These are phyloP conservation scores for Pecten maximus DNA, from an alignment of 2,888 invertebrate genomes.

Conservation along the genomic window DNA sequence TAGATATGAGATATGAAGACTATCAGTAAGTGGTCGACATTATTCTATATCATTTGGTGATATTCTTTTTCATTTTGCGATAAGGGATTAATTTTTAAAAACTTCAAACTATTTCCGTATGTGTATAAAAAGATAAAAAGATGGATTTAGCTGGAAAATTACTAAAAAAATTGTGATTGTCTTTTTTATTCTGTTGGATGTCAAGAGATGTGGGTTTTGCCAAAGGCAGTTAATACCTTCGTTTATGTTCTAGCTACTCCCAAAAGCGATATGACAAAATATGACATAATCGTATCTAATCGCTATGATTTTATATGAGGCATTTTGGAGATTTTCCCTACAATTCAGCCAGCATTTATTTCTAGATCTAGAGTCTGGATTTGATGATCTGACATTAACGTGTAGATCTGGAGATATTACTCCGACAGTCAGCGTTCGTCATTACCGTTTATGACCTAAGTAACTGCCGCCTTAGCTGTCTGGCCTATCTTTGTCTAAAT, in stretches of 20 bases:
- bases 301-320: not conserved
- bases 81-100: too few relatives aligned
- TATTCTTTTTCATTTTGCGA: too few relatives aligned
- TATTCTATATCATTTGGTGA: too few relatives aligned
- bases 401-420: not conserved
- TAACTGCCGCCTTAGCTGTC: slow-evolving; percentile 23
- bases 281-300: not conserved
- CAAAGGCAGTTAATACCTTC: too few relatives aligned
- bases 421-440: not conserved
- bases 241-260: not conserved
- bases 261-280: not conserved
- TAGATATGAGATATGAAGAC: too few relatives aligned
- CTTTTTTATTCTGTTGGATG: too few relatives aligned
- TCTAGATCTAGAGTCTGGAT: not conserved
- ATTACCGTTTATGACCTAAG: not conserved
- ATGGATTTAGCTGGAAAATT: too few relatives aligned
- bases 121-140: too few relatives aligned
- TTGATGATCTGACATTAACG: not conserved
- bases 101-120: too few relatives aligned
- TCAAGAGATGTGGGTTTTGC: too few relatives aligned
- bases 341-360: not conserved
- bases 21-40: too few relatives aligned
- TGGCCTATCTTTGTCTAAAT: not conserved
- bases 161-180: too few relatives aligned
- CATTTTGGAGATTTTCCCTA: not conserved